These are phyloP conservation scores for Urocolius indicus DNA, from an alignment of 2,113 vertebrate species.

Conservation along the genomic window DNA sequence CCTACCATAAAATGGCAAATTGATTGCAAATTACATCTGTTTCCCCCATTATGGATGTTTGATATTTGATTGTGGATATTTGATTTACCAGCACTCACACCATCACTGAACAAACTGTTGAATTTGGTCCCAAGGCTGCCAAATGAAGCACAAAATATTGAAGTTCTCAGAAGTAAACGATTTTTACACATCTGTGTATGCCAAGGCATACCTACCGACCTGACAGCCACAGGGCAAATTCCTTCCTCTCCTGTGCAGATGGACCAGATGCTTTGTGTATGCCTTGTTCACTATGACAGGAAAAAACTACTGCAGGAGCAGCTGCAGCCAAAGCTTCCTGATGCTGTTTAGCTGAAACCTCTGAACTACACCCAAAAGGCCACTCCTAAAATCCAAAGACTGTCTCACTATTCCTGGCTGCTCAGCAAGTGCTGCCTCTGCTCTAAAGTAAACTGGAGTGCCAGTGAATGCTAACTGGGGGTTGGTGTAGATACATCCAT, in stretches of 20 bases:
- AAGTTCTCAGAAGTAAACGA: neutral
- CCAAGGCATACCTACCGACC: neutral
- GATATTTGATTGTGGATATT: neutral
- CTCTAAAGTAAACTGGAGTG: neutral
- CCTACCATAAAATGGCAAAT: conserved; percentile 7
- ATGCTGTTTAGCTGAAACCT: neutral
- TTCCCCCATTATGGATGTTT: neutral
- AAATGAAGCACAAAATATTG: neutral
- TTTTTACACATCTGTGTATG: neutral
- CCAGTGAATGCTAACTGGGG: neutral
- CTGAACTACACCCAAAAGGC: neutral
- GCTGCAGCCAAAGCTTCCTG: neutral
- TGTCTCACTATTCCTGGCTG: neutral
- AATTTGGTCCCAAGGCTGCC: neutral
- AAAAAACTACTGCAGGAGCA: neutral
- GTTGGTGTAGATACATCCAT: neutral
- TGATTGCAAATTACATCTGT: neutral
- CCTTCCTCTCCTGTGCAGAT: neutral
- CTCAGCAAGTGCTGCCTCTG: neutral
- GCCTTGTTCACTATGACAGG: neutral
- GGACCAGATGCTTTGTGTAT: neutral
- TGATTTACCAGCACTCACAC: neutral
- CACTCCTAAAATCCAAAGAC: neutral
- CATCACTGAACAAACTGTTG: neutral
- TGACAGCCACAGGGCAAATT: neutral